phyloP scores from a whole-genome alignment of 35 echinoderm and acorn worm genomes.

The Ophiothrix spiculata region DNA sequence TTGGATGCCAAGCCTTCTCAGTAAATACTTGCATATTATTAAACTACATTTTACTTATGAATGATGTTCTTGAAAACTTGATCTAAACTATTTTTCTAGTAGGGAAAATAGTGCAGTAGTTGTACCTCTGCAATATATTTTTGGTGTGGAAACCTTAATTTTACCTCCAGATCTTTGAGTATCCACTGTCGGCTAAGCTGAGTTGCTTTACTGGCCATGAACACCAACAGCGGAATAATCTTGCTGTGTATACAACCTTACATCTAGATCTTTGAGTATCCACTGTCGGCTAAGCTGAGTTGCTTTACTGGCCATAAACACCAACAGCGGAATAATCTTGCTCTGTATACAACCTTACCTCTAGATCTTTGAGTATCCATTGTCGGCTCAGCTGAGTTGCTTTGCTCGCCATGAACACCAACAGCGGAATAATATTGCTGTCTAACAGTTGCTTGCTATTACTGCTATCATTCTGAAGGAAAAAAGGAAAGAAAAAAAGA shows the following conservation, averaged over 20 bases:
- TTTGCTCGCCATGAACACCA: constrained; percentile 73
- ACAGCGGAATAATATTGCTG: constrained; percentile 63
- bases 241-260: constrained; percentile 43
- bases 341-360: constrained; percentile 71
- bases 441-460: constrained; percentile 45
- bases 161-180: constrained; percentile 93
- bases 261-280: constrained; percentile 95
- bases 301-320: constrained; percentile 66
- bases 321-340: constrained; percentile 71
- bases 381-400: constrained; percentile 79
- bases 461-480: constrained; percentile 38
- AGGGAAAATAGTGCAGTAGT: no score
- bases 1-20: no score
- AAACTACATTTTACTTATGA: background rate
- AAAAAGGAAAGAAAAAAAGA: constrained; percentile 6
- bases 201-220: constrained; percentile 72
- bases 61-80: background rate
- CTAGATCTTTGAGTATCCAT: constrained; percentile 93
- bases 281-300: constrained; percentile 87
- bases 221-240: constrained; percentile 72
- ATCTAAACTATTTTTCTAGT: background rate
- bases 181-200: constrained; percentile 89
- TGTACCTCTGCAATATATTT: no score
- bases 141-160: no score
- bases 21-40: no score